Conservation (phyloP, 2,113 vertebrate genomes). For the Setophaga petechia region DNA sequence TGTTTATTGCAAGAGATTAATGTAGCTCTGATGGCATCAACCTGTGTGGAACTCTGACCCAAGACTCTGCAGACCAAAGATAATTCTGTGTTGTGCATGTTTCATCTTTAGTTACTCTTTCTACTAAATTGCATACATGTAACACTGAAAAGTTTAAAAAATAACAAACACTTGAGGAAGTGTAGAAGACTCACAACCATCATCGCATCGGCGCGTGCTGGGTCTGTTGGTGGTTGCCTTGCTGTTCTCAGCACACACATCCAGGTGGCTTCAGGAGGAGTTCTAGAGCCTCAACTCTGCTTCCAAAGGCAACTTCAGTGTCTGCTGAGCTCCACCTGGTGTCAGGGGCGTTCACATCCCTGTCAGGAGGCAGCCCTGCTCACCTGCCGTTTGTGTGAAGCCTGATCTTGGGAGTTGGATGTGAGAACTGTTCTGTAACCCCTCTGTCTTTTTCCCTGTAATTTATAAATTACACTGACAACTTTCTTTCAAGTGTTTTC, state of each 20-base stretch:
- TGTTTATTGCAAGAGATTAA: not conserved
- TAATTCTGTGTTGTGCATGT: not conserved
- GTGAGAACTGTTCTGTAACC: not conserved
- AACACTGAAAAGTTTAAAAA: not conserved
- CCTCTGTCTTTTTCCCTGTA: not conserved
- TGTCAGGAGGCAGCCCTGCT: rapidly evolving
- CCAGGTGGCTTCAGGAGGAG: not conserved
- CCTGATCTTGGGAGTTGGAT: not conserved
- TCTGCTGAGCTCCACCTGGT: not conserved
- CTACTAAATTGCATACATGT: not conserved
- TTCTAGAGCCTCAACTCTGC: not conserved
- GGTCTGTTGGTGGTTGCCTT: not conserved
- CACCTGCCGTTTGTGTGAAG: rapidly evolving
- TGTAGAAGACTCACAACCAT: not conserved
- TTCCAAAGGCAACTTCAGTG: not conserved
- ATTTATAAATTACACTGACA: not conserved
- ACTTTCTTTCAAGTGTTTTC: not conserved
- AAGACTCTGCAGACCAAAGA: not conserved
- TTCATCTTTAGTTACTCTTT: not conserved
- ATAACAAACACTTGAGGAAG: not conserved
- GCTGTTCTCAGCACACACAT: rapidly evolving
- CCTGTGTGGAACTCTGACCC: not conserved
- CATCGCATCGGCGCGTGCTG: rapidly evolving
- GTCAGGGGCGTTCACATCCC: not conserved
- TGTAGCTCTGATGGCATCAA: not conserved